Evolutionary conservation across 92 coral and sea anemone species (phyloP).

Genomic region (Porites lobata): DNA sequence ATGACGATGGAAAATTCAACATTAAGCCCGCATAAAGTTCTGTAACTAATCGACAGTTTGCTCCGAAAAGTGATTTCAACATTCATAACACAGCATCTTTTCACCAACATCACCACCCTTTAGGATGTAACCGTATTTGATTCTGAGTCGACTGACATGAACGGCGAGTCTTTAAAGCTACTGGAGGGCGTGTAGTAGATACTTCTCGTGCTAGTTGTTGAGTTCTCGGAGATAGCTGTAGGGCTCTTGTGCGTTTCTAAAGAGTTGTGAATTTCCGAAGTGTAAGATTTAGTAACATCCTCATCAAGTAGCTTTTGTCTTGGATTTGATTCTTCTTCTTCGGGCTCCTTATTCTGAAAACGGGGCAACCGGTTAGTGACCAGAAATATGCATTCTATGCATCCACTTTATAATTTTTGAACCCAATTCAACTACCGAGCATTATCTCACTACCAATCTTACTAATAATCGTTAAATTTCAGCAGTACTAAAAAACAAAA

Average conservation of each 20-base stretch:
- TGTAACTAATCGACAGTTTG: too few relatives aligned
- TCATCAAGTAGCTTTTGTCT: slow-evolving; percentile 12
- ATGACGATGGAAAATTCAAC: too few relatives aligned
- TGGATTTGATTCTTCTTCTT: slow-evolving; percentile 10
- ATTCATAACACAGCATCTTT: too few relatives aligned
- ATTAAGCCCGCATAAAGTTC: too few relatives aligned
- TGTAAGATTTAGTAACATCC: not conserved
- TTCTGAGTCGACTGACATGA: not conserved
- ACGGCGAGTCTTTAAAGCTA: slow-evolving; percentile 18
- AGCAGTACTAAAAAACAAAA: too few relatives aligned
- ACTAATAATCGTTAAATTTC: too few relatives aligned
- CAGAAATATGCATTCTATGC: not conserved
- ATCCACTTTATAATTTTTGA: not conserved
- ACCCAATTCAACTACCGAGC: not conserved
- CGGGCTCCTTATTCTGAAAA: slow-evolving; percentile 4
- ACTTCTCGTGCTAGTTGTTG: slow-evolving; percentile 26
- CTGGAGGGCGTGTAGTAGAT: slow-evolving; percentile 39
- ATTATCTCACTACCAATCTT: too few relatives aligned
- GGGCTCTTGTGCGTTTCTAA: not conserved
- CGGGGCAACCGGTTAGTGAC: not conserved
- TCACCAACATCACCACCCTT: not conserved
- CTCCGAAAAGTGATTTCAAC: too few relatives aligned
- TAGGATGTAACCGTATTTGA: not conserved
- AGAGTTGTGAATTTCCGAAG: not conserved
- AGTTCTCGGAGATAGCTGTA: not conserved